Evolutionary conservation across 2,888 invertebrate genomes (phyloP).

Genomic region (Perizoma flavofasciatum): DNA sequence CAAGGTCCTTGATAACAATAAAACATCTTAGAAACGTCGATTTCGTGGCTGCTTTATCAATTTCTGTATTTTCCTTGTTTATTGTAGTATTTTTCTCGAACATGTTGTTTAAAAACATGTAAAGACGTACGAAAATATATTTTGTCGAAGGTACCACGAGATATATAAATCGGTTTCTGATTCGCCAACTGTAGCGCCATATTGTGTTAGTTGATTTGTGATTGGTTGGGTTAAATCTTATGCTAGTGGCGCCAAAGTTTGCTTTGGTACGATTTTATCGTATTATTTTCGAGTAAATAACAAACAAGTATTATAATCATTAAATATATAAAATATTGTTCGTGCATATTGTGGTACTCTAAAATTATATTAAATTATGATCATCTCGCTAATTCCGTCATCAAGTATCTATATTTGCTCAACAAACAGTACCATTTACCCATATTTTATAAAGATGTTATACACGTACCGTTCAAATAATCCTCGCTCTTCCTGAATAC

Average conservation of each 20-base stretch:
- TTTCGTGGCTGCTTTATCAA: too few relatives aligned
- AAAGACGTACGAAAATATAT: too few relatives aligned
- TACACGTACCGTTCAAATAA: neutral
- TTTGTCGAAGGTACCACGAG: too few relatives aligned
- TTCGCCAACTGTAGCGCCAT: neutral
- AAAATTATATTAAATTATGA: neutral
- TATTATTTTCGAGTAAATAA: neutral
- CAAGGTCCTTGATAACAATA: too few relatives aligned
- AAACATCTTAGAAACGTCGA: too few relatives aligned
- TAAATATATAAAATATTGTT: neutral
- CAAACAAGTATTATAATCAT: too few relatives aligned
- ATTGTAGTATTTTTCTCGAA: too few relatives aligned
- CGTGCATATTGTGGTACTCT: neutral
- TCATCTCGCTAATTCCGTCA: constrained; percentile 10
- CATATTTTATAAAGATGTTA: constrained; percentile 8
- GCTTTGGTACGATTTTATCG: neutral
- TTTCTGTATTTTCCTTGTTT: too few relatives aligned
- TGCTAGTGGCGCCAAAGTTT: neutral
- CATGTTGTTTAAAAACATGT: too few relatives aligned
- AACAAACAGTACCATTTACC: constrained; percentile 14
- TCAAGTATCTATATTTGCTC: constrained; percentile 15
- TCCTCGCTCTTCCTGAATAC: constrained; percentile 4
- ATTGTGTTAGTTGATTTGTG: constrained; percentile 1
- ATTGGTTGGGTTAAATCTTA: neutral
- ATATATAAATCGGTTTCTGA: neutral